Conservation (phyloP, 64 coral and sea anemone genomes). For the Stichodactyla helianthus region DNA sequence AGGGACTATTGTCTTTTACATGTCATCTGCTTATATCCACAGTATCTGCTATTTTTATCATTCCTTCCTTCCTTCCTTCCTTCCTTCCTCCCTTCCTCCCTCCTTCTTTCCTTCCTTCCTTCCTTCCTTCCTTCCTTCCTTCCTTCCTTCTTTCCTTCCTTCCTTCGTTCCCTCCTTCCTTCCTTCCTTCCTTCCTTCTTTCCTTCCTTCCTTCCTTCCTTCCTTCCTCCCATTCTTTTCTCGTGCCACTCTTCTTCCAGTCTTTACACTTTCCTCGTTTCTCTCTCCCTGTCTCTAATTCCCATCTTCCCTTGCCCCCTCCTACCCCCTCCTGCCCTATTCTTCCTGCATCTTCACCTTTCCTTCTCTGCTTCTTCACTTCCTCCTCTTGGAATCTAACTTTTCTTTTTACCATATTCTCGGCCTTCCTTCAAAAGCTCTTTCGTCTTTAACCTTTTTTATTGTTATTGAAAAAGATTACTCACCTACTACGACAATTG, state of each 20-base stretch:
- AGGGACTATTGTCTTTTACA: too few relatives aligned
- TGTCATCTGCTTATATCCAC: not conserved
- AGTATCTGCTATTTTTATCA: not conserved
- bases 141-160: not conserved
- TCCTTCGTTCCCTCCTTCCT: not conserved
- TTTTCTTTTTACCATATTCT: too few relatives aligned
- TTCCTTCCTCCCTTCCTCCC: not conserved
- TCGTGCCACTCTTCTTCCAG: too few relatives aligned
- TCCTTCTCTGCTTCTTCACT: not conserved
- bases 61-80: not conserved
- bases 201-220: not conserved
- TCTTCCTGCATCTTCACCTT: not conserved
- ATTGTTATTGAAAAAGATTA: not conserved
- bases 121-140: too few relatives aligned
- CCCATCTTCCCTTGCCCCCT: not conserved
- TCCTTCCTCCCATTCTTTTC: too few relatives aligned
- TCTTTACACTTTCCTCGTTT: too few relatives aligned
- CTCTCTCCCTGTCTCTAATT: not conserved
- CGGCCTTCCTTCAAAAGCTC: too few relatives aligned
- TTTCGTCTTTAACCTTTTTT: too few relatives aligned
- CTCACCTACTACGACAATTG: not conserved
- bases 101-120: too few relatives aligned
- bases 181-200: not conserved
- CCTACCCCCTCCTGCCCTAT: too few relatives aligned
- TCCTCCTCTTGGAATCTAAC: too few relatives aligned